Evolutionary conservation across 2,113 vertebrate species (phyloP), one percentile per base, ranked within the genome.

Genomic region (Bucco capensis): DNA sequence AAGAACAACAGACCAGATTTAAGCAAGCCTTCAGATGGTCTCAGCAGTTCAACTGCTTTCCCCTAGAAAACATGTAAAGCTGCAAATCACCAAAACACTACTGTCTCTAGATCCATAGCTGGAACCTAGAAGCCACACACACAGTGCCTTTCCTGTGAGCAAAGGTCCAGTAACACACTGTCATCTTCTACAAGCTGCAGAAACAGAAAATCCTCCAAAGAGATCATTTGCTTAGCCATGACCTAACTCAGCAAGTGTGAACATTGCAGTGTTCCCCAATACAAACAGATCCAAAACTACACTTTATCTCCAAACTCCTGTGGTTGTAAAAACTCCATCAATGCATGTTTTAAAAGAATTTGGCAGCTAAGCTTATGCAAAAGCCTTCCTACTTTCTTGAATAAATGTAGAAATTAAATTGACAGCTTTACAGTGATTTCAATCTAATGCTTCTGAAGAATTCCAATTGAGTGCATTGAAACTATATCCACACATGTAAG

Each of bases 1-100:
- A 58, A 49, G 24, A 49, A 14, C 2, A 42, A 9, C 0, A 31
- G 27, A 37, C 15, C 8, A 53, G 58, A 50, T 49, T n/a, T 24
- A 16, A 53, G n/a, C 1, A 0, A 6, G 22, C 14, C 30, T 67
- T 37, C 1, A 0, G 40, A 33, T 6, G 2, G 6, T 56, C 12
- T 15, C 23, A 7, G 14, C 61, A 40, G n/a, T 19, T 60, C 22
- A 35, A 35, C 35, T 46, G 25, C 21, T 23, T 19, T 19, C 50
- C 28, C 5, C 30, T 38, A 57, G 27, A 51, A 62, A 61, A 42
- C 12, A 25, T 1, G 14, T 31, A 58, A 60, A 46, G 16, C 35
- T 75, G 35, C 27, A 62, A 64, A 44, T 21, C 24, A 56, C 4
- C 27, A 37, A 23, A 33, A 13, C n/a, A n/a, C n/a, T 9, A 35